phyloP scores from a whole-genome alignment of 2,888 invertebrate species.

The Melanophora roralis region DNA sequence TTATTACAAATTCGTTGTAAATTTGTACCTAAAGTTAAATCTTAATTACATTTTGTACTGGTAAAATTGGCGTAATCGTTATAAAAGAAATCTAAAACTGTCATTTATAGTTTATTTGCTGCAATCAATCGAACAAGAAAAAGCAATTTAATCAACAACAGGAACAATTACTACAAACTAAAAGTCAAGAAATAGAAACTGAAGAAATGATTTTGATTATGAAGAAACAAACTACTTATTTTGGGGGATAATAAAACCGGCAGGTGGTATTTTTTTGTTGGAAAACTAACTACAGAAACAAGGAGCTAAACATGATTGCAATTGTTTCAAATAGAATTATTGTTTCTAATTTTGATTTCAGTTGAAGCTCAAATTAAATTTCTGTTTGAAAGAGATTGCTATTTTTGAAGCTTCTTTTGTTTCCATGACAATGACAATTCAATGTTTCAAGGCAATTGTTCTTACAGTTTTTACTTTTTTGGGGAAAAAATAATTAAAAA shows the following conservation, averaged over 20 bases:
- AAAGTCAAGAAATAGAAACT: constrained; percentile 36
- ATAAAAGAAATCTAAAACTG: constrained; percentile 59
- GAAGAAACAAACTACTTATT: constrained; percentile 19
- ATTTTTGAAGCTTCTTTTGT: background rate
- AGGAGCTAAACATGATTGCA: constrained; percentile 15
- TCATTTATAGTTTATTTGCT: constrained; percentile 59
- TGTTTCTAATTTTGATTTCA: background rate
- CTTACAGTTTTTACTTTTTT: no score
- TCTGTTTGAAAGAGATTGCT: background rate
- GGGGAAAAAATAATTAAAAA: no score
- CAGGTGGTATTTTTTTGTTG: constrained; percentile 40
- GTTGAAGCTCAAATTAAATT: background rate
- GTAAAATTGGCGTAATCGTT: constrained; percentile 44
- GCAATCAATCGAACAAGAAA: constrained; percentile 22
- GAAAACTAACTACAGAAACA: background rate
- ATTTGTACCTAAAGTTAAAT: constrained; percentile 2
- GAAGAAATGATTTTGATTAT: constrained; percentile 6
- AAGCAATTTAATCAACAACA: background rate
- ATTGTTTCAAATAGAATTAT: constrained; percentile 9
- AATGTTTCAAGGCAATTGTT: constrained; percentile 7
- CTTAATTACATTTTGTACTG: constrained; percentile 26
- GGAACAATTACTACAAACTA: constrained; percentile 18
- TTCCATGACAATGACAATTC: background rate
- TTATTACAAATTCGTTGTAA: background rate
- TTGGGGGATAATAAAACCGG: constrained; percentile 51